Base-by-base conservation (phyloP, 2,113 vertebrate genomes). In the Actenoides hombroni region DNA sequence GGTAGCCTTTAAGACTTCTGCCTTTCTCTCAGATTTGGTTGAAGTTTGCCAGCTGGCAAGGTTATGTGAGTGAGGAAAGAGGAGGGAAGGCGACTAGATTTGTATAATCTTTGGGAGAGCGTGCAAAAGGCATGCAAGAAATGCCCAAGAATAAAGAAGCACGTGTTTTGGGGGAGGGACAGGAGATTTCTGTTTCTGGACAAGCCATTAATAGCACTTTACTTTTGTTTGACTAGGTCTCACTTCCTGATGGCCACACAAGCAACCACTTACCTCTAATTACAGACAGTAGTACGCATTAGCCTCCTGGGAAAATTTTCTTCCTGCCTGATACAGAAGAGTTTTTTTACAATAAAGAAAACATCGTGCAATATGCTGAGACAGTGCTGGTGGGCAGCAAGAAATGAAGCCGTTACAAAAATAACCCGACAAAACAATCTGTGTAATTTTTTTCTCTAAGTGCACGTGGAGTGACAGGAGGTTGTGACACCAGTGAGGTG, bases 211-310 rank as follows among this genome's bases (percentile, higher is more conserved):
- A 37, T 92, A 76, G 16, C 61, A 6, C 65, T 88, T 86, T 78
- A 28, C 6, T 86, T 84, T 83, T 79, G 23, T 86, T 80, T 79
- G 48, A 17, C 39, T 64, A 98, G 98, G 96, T 97, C 29, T 87
- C 96, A 33, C 95, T 96, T 96, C 97, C 97, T 63, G 98, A 98
- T 95, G 98, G 98, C 92, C 97, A 98, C 96, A 96, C 97, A 94
- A 97, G 96, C 96, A 98, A 98, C 98, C 98, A 98, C 92, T 97
- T 98, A 98, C 98, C 98, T 98, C 98, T 96, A 16, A 85, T 49
- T 90, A 96, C 97, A 93, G 97, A 98, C 84, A 98, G 98, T 23
- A 97, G 85, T 85, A 96, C 83, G 12, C 98, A 98, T 97, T 98
- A 98, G 95, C 61, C 93, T 97, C 95, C 92, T 69, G 31, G 85